Evolutionary conservation across 2,888 invertebrate genomes (phyloP).

Genomic region (Trypoxylon attenuatum): DNA sequence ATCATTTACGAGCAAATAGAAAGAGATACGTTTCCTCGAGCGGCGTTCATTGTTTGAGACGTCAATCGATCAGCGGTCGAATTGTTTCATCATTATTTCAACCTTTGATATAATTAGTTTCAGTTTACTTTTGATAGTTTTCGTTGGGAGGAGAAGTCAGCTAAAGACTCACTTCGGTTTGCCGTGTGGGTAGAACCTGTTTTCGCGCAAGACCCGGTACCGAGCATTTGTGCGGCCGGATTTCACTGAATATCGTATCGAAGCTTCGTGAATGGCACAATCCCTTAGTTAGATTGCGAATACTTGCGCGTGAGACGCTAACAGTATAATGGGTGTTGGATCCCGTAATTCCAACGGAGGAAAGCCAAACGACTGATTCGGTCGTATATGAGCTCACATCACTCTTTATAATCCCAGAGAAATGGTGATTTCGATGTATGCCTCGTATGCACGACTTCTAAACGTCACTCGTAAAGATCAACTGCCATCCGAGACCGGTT

Average conservation of each 20-base stretch:
- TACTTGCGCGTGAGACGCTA: neutral
- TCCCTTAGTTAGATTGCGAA: neutral
- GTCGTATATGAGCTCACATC: neutral
- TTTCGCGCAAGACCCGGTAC: constrained; percentile 26
- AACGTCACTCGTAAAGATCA: neutral
- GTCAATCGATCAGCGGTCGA: no score
- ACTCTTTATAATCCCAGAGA: neutral
- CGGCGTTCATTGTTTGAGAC: no score
- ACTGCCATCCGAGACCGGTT: neutral
- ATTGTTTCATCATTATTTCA: neutral
- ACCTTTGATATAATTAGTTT: constrained; percentile 19
- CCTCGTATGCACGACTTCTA: neutral
- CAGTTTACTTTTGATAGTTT: no score
- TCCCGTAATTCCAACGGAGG: constrained; percentile 3
- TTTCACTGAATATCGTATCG: constrained; percentile 40
- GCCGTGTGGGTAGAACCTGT: constrained; percentile 46
- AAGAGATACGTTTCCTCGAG: no score
- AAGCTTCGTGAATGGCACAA: constrained; percentile 23
- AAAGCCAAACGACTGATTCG: neutral
- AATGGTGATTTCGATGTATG: neutral
- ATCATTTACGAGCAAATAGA: neutral
- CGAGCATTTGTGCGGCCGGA: constrained; percentile 24
- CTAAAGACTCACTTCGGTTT: constrained; percentile 22
- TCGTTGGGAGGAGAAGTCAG: constrained; percentile 9
- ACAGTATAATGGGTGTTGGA: neutral